These are phyloP conservation scores for Ondatra zibethicus DNA, from an alignment of 2,113 vertebrate genomes.

Conservation along the genomic window DNA sequence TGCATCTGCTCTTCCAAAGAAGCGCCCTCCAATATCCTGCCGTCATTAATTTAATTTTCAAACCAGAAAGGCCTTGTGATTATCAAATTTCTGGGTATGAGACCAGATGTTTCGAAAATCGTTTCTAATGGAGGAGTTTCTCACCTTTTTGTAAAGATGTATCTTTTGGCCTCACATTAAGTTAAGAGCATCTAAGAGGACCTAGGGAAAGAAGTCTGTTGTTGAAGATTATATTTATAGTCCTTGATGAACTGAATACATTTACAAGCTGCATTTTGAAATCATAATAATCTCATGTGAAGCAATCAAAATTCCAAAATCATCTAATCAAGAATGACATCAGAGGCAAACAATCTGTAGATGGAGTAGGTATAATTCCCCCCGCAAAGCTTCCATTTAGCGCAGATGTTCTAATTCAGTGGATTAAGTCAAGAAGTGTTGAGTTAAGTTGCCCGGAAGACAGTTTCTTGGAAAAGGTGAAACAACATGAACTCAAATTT, in stretches of 20 bases:
- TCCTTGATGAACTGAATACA: slow-evolving; percentile 84
- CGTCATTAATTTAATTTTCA: slow-evolving; percentile 77
- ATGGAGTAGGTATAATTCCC: slow-evolving; percentile 82
- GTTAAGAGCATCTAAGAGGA: slow-evolving; percentile 60
- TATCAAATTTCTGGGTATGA: slow-evolving; percentile 54
- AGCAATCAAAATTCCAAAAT: slow-evolving; percentile 85
- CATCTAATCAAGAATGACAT: slow-evolving; percentile 83
- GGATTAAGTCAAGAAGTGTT: slow-evolving; percentile 73
- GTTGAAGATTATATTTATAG: slow-evolving; percentile 80
- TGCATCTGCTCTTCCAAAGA: slow-evolving; percentile 55
- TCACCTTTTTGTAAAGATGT: slow-evolving; percentile 57
- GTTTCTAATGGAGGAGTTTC: slow-evolving; percentile 56
- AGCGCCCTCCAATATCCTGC: slow-evolving; percentile 57
- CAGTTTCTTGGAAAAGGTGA: slow-evolving; percentile 57
- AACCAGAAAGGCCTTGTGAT: slow-evolving; percentile 49
- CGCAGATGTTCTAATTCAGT: slow-evolving; percentile 80
- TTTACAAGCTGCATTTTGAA: slow-evolving; percentile 84
- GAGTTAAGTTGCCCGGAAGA: slow-evolving; percentile 70
- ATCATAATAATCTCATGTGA: slow-evolving; percentile 83
- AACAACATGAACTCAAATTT: neutral
- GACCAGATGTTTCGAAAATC: slow-evolving; percentile 66
- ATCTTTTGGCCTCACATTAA: slow-evolving; percentile 52
- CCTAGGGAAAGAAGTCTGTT: slow-evolving; percentile 70
- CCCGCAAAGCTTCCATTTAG: slow-evolving; percentile 73
- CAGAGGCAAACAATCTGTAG: slow-evolving; percentile 82